Evolutionary conservation across 2,888 invertebrate genomes (phyloP), one percentile per base, ranked within the genome.

Genomic region (Mythimna loreyi): DNA sequence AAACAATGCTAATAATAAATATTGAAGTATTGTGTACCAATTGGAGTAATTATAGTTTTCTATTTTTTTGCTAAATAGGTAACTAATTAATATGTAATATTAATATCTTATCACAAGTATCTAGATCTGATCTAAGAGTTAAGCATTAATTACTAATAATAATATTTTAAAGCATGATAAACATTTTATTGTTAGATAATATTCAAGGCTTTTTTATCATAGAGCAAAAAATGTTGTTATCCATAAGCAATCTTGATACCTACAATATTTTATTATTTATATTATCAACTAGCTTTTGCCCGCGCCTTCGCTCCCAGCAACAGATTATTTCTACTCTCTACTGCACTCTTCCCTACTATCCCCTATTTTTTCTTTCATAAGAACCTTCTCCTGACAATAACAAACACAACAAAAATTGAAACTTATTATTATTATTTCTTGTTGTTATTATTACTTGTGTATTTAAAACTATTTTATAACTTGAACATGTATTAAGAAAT

Each of bases 181-280:
- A 16, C 1, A n/a, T 57, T 72, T 36, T 55, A 58, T 16, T 53
- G 33, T 52, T 45, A 43, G 65, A 72, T 72, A 79, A 52, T 21
- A 67, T 67, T 58, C 63, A 79, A 59, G 47, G 40, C 30, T 53
- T 28, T 30, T n/a, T 0, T 40, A 11, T 52, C 2, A 0, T 19
- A 16, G n/a, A 25, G 13, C 0, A 2, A 43, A 16, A 30, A 16
- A 13, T 0, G 13, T 50, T 49, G 19, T 13, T 13, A 36, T 2
- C n/a, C 33, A 23, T 13, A 25, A 11, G 4, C 21, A 23, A 30
- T n/a, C 30, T 36, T 36, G 25, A 3, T 30, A 30, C 1, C 7
- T 36, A 28, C 23, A 5, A 43, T n/a, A 25, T 25, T 23, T 13
- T 65, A 19, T 30, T 45, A 55, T 36, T 33, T 1, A 45, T 45